Percentiles rank a stretch among this genome's conserved stretches.
These are phyloP conservation scores for Ibycter americanus DNA, from an alignment of 2,797 vertebrate genomes.

Conservation along the genomic window DNA sequence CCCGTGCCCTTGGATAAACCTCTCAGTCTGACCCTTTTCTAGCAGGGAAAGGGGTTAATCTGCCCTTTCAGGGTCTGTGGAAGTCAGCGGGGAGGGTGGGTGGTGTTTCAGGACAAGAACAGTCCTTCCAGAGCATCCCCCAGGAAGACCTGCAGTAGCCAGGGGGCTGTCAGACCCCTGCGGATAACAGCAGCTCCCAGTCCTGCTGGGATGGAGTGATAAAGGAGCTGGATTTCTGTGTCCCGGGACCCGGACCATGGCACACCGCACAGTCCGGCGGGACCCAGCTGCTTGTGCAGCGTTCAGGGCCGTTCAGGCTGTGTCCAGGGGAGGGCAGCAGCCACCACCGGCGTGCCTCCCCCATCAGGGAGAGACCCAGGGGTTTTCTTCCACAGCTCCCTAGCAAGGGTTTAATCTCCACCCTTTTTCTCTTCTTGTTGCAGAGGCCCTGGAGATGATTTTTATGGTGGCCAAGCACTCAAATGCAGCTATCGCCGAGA, in stretches of 20 bases:
- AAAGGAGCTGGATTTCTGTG: background rate
- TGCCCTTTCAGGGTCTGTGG: background rate
- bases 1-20: background rate
- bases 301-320: background rate
- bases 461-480: conserved; percentile 88
- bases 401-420: background rate
- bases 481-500: conserved; percentile 85
- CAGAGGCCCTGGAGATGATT: conserved; percentile 87
- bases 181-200: background rate
- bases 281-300: background rate
- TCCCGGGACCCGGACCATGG: accelerated
- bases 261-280: accelerated
- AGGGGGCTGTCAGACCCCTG: background rate
- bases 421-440: background rate
- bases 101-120: background rate
- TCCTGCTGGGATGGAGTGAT: background rate
- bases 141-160: background rate
- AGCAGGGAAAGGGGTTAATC: background rate
- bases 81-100: background rate
- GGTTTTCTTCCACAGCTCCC: background rate
- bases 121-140: background rate
- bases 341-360: background rate
- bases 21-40: background rate
- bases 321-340: background rate
- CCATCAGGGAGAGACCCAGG: background rate